Evolutionary conservation across 2,888 invertebrate species (phyloP), one percentile per base, ranked within the genome.

Genomic region (Leucania comma): DNA sequence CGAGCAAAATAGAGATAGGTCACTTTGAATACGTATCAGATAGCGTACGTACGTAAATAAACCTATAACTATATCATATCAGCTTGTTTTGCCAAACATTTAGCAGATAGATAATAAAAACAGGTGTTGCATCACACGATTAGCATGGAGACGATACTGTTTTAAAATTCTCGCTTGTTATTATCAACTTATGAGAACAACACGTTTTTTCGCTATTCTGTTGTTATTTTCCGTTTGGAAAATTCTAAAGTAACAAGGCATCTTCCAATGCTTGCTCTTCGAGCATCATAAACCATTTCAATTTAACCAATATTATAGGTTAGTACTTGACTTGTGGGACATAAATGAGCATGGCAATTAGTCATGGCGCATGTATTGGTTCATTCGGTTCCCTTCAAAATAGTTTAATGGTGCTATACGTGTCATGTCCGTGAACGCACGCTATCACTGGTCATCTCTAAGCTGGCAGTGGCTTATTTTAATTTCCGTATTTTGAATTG

Each of bases 51-150:
- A 32, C 48, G 50, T 63, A 73, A 73, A 78, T 78, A 79, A 48
- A 73, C 50, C 26, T 20, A 26, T 48, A 63, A 42, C 38, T 48
- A 75, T 67, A 62, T 35, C 65, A 76, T 78, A 71, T 63, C 54
- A 60, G 42, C 51, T 46, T 78, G 73, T 72, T 78, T 68, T 75
- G 60, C 69, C 65, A 69, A 71, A 46, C 65, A 79, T 56, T 77
- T 75, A 71, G 50, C 68, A 29, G 48, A 58, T 53, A 38, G 42
- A 59, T 69, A 80, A 53, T 77, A 60, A 68, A 71, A 83, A 77
- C 72, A 78, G 70, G 62, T 70, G 59, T 75, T 75, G 59, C 82
- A 72, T 75, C 65, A 80, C 50, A 60, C 24, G 62, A 54, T 82
- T 76, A 75, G 67, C 59, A 56, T 14, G 50, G 29, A 56, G 51